Evolutionary conservation across 2,797 vertebrate genomes (phyloP).

Genomic region (Geotrypetes seraphini): DNA sequence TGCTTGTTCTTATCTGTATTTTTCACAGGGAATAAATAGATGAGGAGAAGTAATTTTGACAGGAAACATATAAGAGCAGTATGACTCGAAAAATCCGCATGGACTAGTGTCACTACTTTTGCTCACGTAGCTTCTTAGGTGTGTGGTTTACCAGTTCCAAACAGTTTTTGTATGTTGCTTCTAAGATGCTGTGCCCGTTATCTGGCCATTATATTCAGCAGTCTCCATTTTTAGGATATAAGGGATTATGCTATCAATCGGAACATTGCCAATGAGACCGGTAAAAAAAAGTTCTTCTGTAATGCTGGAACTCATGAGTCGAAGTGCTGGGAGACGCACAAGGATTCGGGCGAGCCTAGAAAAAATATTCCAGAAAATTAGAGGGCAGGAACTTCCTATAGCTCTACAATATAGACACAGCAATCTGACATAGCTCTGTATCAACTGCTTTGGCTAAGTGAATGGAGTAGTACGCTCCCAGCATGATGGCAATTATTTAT

Average conservation of each 20-base stretch:
- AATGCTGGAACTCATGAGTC: slow-evolving; percentile 92
- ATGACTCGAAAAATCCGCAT: slow-evolving; percentile 24
- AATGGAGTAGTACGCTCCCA: too few species aligned
- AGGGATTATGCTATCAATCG: slow-evolving; percentile 97
- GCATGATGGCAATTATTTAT: too few species aligned
- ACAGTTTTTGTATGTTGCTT: not conserved
- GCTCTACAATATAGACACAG: too few species aligned
- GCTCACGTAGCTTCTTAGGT: not conserved
- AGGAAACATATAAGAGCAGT: slow-evolving; percentile 19
- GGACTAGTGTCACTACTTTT: slow-evolving; percentile 16
- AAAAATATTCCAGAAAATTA: too few species aligned
- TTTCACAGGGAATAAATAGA: slow-evolving; percentile 20
- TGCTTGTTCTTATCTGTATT: slow-evolving; percentile 29
- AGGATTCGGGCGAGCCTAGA: slow-evolving; percentile 87
- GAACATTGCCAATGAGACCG: slow-evolving; percentile 92
- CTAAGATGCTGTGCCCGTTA: slow-evolving; percentile 71
- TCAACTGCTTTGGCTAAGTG: too few species aligned
- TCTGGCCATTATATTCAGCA: slow-evolving; percentile 92
- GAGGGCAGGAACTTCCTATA: too few species aligned
- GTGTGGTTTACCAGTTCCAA: not conserved
- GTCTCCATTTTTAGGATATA: slow-evolving; percentile 99
- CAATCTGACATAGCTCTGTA: too few species aligned
- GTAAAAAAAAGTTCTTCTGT: slow-evolving; percentile 98
- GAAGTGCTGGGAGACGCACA: slow-evolving; percentile 85
- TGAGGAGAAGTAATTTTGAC: slow-evolving; percentile 15